Evolutionary conservation across 2,113 vertebrate genomes (phyloP), one percentile per base, ranked within the genome.

Genomic region (Ursus arctos): DNA sequence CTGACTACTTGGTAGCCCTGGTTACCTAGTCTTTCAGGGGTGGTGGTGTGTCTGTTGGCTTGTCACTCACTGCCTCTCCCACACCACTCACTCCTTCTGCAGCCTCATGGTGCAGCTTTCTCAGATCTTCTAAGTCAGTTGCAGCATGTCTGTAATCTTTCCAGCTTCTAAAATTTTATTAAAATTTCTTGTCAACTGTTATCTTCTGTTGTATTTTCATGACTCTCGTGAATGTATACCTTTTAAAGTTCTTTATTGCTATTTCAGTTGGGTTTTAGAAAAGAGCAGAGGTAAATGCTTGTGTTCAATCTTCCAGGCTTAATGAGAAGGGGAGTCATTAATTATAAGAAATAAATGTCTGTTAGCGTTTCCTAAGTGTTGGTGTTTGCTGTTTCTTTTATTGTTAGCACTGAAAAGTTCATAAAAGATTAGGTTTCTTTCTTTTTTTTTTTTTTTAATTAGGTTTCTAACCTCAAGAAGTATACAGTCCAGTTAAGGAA

Each of bases 281-380:
- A 96, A 90, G 24, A 95, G 14, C 28, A 82, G 77, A 95, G 79
- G 69, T 80, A 31, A 74, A 31, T 80, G 51, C 92, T 96, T 96
- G 49, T 83, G 53, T 93, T 95, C 59, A 72, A 13, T 88, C 72
- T 95, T n/a, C 83, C 51, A 81, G 77, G 49, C 76, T 67, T 94
- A 91, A 80, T 93, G 61, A 97, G 65, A 95, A 93, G 74, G 15
- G 33, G 85, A 31, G 85, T 95, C 76, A 92, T 94, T 95, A 80
- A 91, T 96, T 69, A 65, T 15, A 96, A 57, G 77, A 94, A 96
- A 93, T 92, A 92, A 84, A 69, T 82, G 11, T 53, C 36, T 92
- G 36, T 94, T 94, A 94, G 51, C 92, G 82, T 96, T 96, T 90
- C 36, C 13, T 88, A 95, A 59, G 22, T 92, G 76, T 74, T 88